Base-by-base conservation (phyloP, 1,140 invertebrate species). In the Scaptomyza hsui region DNA sequence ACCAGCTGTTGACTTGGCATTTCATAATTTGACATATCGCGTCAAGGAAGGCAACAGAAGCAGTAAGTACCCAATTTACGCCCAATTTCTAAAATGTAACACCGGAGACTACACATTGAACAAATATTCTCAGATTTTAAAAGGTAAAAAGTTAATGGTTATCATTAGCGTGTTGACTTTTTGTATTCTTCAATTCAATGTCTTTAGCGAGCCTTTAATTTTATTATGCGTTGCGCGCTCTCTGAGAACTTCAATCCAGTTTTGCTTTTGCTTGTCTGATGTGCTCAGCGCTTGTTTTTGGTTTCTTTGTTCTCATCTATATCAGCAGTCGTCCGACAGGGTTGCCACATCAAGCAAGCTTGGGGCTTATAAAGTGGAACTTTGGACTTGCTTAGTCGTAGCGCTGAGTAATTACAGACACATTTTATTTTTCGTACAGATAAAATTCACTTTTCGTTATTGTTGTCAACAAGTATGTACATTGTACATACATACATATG, bases 1-100 rank as follows among this genome's bases (percentile, higher is more conserved):
- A 81, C 96, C 95, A 39, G 95, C 97, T 48, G 96, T 98, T 65
- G 96, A 98, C 89, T 93, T 98, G 90, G 96, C 95, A 53, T 98
- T 98, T 91, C 94, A 94, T 13, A 95, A 98, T 83, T 92, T 98
- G 57, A 95, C 94, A 1, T 98, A 98, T 92, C 95, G 94, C 63
- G 97, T 98, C n/a, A 94, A 94, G 77, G 96, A 97, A 82, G 95
- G 95, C 68, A 94, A 94, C 71, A 95, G 94, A 89, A 95, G 93
- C 91, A 95, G 96, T 97, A 91, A 96, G 96, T 96, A 91, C 19
- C 18, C 16, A 55, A 51, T 37, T 2, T 19, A 24, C 13, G 21
- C 19, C 44, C 39, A 37, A 45, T n/a, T 44, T 32, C 18, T 39
- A 48, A 15, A 12, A 7, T 44, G 12, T 4, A 3, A 19, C 1